Base-by-base conservation (phyloP, 2,113 vertebrate species). In the Labeo rohita region DNA sequence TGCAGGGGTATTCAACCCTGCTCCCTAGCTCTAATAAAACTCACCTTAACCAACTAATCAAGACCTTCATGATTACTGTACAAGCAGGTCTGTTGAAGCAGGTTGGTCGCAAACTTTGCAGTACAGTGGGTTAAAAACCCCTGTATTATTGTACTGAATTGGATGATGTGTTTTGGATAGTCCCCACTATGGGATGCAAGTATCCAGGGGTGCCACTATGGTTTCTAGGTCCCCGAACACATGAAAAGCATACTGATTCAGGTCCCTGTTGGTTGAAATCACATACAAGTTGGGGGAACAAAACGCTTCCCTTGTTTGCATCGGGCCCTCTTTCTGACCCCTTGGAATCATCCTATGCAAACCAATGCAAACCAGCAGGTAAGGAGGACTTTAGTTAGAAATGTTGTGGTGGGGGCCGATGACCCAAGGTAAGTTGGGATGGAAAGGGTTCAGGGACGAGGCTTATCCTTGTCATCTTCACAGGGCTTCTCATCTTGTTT, bases 381-480 rank as follows among this genome's bases (percentile, higher is more conserved):
- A 28, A 68, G 36, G 54, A 80, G 18, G 21, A 80, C 56, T 80
- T 63, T 47, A n/a, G 80, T 84, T 34, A 80, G 75, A 39, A 36
- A 7, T 84, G 85, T 21, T 73, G 84, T 83, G 73, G 70, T n/a
- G 70, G 81, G 84, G 86, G 74, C 45, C 84, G 86, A 80, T 89
- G 89, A 74, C 52, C 91, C 90, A 89, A 89, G 90, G 87, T 92
- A 90, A 90, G 77, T 84, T 86, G 88, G 88, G 88, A 12, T 50
- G 52, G 45, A 43, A 39, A 6, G 21, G 82, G 83, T 45, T 70
- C 88, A 61, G 85, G 82, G 86, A 87, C 77, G 63, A 73, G 89
- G 90, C 92, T 93, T 92, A 92, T 88, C 90, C 88, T 75, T 92
- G 90, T 92, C 91, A 88, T 93, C 88, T 88, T 90, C 87, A 84